Conservation (phyloP, 2,888 invertebrate species). For the Drosophila trichaetosa region DNA sequence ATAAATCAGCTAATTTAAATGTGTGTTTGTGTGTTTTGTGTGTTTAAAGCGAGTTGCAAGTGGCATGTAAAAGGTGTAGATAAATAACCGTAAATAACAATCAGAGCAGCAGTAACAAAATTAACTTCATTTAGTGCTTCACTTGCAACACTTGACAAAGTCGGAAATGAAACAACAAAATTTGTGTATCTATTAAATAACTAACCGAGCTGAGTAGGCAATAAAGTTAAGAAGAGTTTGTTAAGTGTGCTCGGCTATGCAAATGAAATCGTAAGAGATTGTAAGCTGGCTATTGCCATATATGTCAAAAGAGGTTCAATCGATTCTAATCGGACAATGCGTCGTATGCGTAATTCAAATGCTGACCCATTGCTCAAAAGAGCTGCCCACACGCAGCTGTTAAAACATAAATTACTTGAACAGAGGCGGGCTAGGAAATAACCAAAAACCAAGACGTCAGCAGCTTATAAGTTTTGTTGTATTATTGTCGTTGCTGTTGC, state of each 20-base stretch:
- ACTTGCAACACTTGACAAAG: conserved; percentile 21
- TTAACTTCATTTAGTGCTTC: conserved; percentile 22
- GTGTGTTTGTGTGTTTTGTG: conserved; percentile 17
- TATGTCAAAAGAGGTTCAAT: conserved; percentile 33
- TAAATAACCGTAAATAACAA: conserved; percentile 53
- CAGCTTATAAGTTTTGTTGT: conserved; percentile 36
- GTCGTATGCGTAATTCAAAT: conserved; percentile 68
- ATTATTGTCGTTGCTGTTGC: conserved; percentile 24
- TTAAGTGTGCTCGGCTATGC: conserved; percentile 10
- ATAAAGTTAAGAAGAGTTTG: conserved; percentile 16
- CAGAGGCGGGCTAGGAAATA: conserved; percentile 69
- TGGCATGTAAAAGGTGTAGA: conserved; percentile 50
- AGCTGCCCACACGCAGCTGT: conserved; percentile 39
- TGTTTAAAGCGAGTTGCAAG: conserved; percentile 22
- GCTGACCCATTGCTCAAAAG: conserved; percentile 50
- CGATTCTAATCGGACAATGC: conserved; percentile 52
- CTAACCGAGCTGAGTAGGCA: conserved; percentile 11
- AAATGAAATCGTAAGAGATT: conserved; percentile 40
- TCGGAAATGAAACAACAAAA: conserved; percentile 22
- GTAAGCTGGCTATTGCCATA: conserved; percentile 30
- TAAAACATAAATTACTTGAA: conserved; percentile 50
- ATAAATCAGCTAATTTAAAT: conserved; percentile 80
- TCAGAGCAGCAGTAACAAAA: conserved; percentile 31
- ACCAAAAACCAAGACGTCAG: conserved; percentile 57
- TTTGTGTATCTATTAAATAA: neutral